Percentiles rank a stretch among this genome's conserved stretches.
Conservation (phyloP, 1,140 invertebrate genomes). For the Temnothorax longispinosus region DNA sequence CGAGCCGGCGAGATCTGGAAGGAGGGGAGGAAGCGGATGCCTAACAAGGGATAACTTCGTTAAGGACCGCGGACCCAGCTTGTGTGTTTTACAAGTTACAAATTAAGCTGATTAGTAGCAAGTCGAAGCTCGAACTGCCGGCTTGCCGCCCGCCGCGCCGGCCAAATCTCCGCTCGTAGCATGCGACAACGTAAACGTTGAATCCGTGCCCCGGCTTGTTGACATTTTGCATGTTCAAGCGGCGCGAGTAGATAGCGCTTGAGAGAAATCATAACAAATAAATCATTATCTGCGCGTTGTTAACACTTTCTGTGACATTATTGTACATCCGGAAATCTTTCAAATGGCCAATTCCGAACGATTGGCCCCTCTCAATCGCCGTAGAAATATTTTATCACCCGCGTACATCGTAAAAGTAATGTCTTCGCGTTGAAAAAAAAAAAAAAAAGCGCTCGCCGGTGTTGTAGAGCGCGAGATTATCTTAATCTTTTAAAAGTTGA, state of each 20-base stretch:
- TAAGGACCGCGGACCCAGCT: slow-evolving; percentile 80
- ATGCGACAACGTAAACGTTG: slow-evolving; percentile 20
- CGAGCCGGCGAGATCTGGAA: slow-evolving; percentile 46
- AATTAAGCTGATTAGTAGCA: slow-evolving; percentile 85
- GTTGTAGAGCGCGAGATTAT: slow-evolving; percentile 28
- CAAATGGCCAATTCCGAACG: not conserved
- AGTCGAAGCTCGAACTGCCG: slow-evolving; percentile 67
- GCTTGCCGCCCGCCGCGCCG: slow-evolving; percentile 37
- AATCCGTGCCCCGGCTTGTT: slow-evolving; percentile 46
- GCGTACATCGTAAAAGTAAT: not conserved
- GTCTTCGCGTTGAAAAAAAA: not conserved
- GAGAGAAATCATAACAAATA: slow-evolving; percentile 33
- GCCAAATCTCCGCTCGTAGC: slow-evolving; percentile 48
- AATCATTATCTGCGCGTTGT: slow-evolving; percentile 24
- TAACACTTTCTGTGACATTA: not conserved
- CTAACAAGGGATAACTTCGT: slow-evolving; percentile 86
- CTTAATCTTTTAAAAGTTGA: slow-evolving; percentile 52
- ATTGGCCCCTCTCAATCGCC: not conserved
- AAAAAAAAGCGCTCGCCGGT: not conserved
- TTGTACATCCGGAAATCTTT: not conserved
- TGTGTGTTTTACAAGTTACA: slow-evolving; percentile 87
- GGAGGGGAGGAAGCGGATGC: slow-evolving; percentile 74
- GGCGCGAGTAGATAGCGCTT: slow-evolving; percentile 15
- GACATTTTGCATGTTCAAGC: slow-evolving; percentile 52
- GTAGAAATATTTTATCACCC: not conserved